Conservation (phyloP, 2,797 vertebrate genomes). For the Neosilurus hyrtlii region DNA sequence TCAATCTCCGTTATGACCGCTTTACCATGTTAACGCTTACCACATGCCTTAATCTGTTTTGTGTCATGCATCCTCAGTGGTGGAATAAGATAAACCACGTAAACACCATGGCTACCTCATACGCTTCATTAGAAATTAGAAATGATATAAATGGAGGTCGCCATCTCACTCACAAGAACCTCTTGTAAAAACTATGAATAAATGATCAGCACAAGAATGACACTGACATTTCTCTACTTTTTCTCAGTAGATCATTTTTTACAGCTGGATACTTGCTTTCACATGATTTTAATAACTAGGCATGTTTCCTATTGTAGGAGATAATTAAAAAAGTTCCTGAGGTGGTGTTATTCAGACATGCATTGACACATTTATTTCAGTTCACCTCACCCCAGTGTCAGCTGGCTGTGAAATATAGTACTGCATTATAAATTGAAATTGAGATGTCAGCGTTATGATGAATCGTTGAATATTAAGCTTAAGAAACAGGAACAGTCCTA, state of each 20-base stretch:
- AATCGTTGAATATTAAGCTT: neutral
- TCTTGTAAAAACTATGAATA: neutral
- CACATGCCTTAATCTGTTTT: neutral
- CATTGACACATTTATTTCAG: constrained; percentile 14
- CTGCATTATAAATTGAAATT: constrained; percentile 14
- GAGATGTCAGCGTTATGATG: neutral
- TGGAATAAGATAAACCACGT: neutral
- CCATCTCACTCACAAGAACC: neutral
- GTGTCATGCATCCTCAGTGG: neutral
- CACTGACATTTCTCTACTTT: neutral
- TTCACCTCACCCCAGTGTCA: constrained; percentile 10
- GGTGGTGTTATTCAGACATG: constrained; percentile 5
- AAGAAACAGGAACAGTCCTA: neutral
- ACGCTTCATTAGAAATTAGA: neutral
- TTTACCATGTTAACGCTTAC: neutral
- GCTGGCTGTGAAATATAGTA: constrained; percentile 3
- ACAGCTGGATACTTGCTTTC: neutral
- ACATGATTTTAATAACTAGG: neutral
- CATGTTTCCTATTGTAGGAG: neutral
- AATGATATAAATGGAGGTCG: neutral
- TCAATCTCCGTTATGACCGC: neutral
- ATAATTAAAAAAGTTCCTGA: constrained; percentile 1
- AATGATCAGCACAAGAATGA: neutral
- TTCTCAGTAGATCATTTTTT: neutral
- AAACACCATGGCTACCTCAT: neutral